Conservation (phyloP, 2,888 invertebrate genomes). For the Mythimna lalbum region DNA sequence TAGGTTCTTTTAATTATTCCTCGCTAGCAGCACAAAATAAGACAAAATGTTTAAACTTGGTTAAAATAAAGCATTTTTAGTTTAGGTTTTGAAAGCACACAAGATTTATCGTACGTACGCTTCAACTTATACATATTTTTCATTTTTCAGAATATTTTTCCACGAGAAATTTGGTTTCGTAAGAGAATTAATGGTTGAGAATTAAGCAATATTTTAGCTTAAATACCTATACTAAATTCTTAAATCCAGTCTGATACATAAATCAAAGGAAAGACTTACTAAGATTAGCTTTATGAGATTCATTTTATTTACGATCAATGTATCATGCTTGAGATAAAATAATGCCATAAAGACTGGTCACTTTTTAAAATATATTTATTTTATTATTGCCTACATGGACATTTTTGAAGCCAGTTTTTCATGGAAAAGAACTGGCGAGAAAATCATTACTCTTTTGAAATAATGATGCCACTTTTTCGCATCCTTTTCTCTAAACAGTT, state of each 20-base stretch:
- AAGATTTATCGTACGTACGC: not conserved
- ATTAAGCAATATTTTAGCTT: not conserved
- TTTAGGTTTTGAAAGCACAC: not conserved
- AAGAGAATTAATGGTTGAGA: not conserved
- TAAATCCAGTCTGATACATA: not conserved
- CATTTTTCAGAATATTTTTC: not conserved
- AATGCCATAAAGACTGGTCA: not conserved
- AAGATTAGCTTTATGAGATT: not conserved
- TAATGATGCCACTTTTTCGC: too few relatives aligned
- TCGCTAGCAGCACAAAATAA: not conserved
- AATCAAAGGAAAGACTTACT: not conserved
- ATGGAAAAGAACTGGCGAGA: too few relatives aligned
- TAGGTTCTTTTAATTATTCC: constrained; percentile 14
- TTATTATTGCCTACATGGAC: too few relatives aligned
- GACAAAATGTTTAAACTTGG: not conserved
- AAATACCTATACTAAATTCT: not conserved
- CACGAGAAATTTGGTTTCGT: not conserved
- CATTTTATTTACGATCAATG: constrained; percentile 1
- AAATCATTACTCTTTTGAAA: too few relatives aligned
- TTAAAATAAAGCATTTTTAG: not conserved
- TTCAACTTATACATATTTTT: not conserved
- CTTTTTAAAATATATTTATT: not conserved
- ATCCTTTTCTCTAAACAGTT: too few relatives aligned
- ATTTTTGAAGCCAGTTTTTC: too few relatives aligned
- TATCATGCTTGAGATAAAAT: not conserved